A percentile compares a stretch with the other conserved stretches of the same genome.
Evolutionary conservation across 2,113 vertebrate species (phyloP).

Genomic region (Tupaia chinensis): DNA sequence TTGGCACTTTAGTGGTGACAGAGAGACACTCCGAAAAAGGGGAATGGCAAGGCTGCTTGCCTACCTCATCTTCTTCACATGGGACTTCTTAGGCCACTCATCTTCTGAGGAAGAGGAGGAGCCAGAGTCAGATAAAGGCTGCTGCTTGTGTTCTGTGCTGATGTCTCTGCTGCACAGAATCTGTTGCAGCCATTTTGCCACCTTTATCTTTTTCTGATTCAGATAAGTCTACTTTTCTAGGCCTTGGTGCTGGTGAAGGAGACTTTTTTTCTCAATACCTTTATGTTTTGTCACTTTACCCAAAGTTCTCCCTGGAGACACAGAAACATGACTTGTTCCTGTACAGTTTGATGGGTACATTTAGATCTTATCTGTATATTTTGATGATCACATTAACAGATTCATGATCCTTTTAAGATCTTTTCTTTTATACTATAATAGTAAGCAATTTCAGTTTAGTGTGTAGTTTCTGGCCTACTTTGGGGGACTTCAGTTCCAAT

Average conservation of each 20-base stretch:
- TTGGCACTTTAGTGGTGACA: slow-evolving; percentile 90
- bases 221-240: slow-evolving; percentile 89
- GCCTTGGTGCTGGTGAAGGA: slow-evolving; percentile 89
- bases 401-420: background rate
- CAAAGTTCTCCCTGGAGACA: slow-evolving; percentile 80
- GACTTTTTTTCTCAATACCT: slow-evolving; percentile 89
- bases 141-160: slow-evolving; percentile 95
- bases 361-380: background rate
- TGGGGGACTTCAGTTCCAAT: background rate
- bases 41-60: slow-evolving; percentile 49
- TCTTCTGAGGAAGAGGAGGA: slow-evolving; percentile 82
- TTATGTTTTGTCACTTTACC: slow-evolving; percentile 92
- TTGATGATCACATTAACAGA: background rate
- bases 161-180: slow-evolving; percentile 95
- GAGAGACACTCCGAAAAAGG: slow-evolving; percentile 82
- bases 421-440: background rate
- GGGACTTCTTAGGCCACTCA: slow-evolving; percentile 90
- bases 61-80: slow-evolving; percentile 93
- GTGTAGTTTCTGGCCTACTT: background rate
- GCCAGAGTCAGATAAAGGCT: slow-evolving; percentile 93
- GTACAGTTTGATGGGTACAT: slow-evolving; percentile 56
- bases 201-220: slow-evolving; percentile 94
- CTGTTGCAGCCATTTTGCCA: slow-evolving; percentile 92
- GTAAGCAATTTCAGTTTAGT: background rate
- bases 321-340: slow-evolving; percentile 88